A percentile compares a stretch with the other conserved stretches of the same genome.
These are phyloP conservation scores for Marcusenius ussheri DNA, from an alignment of 2,113 vertebrate species.

Conservation along the genomic window DNA sequence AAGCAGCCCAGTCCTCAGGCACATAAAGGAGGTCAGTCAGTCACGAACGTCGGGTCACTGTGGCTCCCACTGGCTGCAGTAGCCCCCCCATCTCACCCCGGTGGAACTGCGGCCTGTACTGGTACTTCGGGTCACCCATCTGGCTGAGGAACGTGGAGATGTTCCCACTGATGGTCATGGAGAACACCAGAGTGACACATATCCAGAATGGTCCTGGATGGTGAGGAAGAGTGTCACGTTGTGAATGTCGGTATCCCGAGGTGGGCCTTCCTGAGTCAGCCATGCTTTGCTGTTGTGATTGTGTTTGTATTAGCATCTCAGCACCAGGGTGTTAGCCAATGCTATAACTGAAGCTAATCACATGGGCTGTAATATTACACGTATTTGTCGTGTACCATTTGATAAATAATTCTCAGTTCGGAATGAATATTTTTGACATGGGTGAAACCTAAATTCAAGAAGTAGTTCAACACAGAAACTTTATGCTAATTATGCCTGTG, in stretches of 20 bases:
- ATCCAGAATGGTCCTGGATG: conserved; percentile 80
- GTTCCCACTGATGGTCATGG: conserved; percentile 70
- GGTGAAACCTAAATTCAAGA: background rate
- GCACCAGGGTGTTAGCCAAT: background rate
- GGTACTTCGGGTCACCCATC: conserved; percentile 47
- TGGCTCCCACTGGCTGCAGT: background rate
- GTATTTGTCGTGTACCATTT: background rate
- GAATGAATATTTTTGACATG: background rate
- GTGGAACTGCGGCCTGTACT: conserved; percentile 79
- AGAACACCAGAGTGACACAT: conserved; percentile 74
- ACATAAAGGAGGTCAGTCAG: background rate
- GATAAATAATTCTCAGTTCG: background rate
- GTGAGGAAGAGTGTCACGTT: background rate
- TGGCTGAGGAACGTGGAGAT: conserved; percentile 61
- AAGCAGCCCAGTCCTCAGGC: background rate
- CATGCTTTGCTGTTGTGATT: background rate
- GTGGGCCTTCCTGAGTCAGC: background rate
- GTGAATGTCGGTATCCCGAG: background rate
- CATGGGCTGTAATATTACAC: background rate
- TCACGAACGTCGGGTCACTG: background rate
- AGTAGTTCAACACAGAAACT: background rate
- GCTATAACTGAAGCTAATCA: background rate
- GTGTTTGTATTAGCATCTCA: background rate
- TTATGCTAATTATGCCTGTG: background rate
- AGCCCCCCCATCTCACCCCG: conserved; percentile 53